These are phyloP conservation scores for Drosophila navojoa DNA, from an alignment of 1,140 invertebrate species.

Conservation along the genomic window DNA sequence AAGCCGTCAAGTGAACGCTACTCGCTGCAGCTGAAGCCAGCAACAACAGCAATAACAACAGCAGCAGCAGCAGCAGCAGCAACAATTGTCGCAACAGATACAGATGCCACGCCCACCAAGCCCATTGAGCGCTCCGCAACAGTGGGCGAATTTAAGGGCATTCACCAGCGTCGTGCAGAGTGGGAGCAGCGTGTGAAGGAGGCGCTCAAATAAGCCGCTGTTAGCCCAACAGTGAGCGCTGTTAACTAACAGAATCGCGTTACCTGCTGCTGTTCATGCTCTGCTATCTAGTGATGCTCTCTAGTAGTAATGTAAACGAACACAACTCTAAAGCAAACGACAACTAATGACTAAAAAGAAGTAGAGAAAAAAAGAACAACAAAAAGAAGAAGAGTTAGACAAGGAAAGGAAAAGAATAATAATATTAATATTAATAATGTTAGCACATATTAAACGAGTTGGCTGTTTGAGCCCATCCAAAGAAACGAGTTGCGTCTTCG, in stretches of 20 bases:
- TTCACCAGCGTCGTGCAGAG: slow-evolving; percentile 89
- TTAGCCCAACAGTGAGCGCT: slow-evolving; percentile 11
- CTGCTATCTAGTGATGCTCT: slow-evolving; percentile 39
- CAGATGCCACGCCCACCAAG: slow-evolving; percentile 44
- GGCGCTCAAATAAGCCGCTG: slow-evolving; percentile 84
- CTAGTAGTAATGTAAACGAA: slow-evolving; percentile 10
- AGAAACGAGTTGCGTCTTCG: slow-evolving; percentile 33
- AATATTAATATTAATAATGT: not conserved
- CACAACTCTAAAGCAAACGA: slow-evolving; percentile 3
- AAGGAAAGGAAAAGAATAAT: not conserved
- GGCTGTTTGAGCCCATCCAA: slow-evolving; percentile 39
- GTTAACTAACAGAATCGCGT: slow-evolving; percentile 23
- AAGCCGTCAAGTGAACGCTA: slow-evolving; percentile 10
- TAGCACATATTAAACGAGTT: slow-evolving; percentile 31
- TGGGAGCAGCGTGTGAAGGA: slow-evolving; percentile 90
- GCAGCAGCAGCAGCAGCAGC: slow-evolving; percentile 39
- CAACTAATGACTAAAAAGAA: not conserved
- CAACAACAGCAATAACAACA: slow-evolving; percentile 27
- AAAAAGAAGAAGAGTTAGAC: not conserved
- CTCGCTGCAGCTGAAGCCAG: slow-evolving; percentile 16
- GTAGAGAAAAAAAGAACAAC: not conserved
- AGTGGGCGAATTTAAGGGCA: slow-evolving; percentile 86
- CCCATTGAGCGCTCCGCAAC: slow-evolving; percentile 77
- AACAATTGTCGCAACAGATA: not conserved
- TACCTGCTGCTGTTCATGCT: not conserved